Percentiles rank a stretch among this genome's conserved stretches.
These are phyloP conservation scores for Synanthedon formicaeformis DNA, from an alignment of 2,888 invertebrate genomes.

Conservation along the genomic window DNA sequence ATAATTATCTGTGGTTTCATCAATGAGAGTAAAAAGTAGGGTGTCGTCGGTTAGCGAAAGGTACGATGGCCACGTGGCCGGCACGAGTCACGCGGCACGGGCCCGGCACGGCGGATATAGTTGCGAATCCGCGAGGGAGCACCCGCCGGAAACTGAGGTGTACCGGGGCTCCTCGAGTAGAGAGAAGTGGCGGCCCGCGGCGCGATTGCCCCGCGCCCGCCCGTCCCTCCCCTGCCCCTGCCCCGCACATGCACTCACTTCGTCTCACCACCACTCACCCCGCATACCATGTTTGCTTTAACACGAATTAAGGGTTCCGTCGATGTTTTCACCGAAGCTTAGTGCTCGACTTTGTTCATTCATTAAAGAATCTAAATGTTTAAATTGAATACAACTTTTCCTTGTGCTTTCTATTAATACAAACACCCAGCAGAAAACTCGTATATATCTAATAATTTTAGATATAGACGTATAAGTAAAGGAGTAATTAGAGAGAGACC, in stretches of 20 bases:
- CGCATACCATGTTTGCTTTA: conserved; percentile 67
- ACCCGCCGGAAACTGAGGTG: conserved; percentile 68
- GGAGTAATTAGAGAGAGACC: too few relatives aligned
- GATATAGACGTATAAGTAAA: too few relatives aligned
- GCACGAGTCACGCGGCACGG: conserved; percentile 37
- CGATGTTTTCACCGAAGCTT: conserved; percentile 65
- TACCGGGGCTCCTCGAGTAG: conserved; percentile 67
- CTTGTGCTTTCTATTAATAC: not conserved
- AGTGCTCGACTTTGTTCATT: conserved; percentile 60
- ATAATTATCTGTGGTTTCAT: conserved; percentile 47
- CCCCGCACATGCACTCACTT: conserved; percentile 46
- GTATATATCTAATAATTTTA: not conserved
- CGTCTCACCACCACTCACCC: conserved; percentile 65
- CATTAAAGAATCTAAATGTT: conserved; percentile 33
- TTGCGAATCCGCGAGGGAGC: conserved; percentile 61
- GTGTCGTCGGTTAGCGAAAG: conserved; percentile 17
- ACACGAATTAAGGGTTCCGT: conserved; percentile 66
- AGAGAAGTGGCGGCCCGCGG: conserved; percentile 67
- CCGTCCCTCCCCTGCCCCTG: conserved; percentile 30
- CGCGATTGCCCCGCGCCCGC: conserved; percentile 39
- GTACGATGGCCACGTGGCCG: conserved; percentile 56
- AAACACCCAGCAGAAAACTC: not conserved
- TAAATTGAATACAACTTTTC: not conserved
- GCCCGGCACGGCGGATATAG: conserved; percentile 40
- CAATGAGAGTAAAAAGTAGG: conserved; percentile 44